Base-by-base conservation (phyloP, 1,140 invertebrate genomes). In the Alviniconcha marisindica region DNA sequence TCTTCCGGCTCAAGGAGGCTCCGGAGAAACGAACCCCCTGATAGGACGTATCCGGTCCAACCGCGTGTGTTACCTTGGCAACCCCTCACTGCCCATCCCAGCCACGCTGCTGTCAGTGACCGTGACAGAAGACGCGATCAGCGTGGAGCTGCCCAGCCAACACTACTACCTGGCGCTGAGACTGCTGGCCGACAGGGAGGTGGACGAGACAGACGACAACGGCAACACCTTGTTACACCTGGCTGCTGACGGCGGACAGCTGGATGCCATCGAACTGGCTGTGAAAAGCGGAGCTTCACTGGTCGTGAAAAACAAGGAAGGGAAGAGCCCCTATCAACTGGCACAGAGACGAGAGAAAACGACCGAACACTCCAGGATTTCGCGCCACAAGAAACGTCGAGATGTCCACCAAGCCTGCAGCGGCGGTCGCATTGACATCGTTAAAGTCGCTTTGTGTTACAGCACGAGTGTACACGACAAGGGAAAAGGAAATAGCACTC, bases 141-240 rank as follows among this genome's bases (percentile, higher is more conserved):
- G 14, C 33, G 24, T 63, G 18, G 3, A 36, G 31, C 15, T 79
- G 36, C 21, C 7, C 54, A 28, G 18, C 10, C 33, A 44, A 15
- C 2, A 66, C 14, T 33, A 36, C 12, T 66, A 66, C 77, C 24
- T 80, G 56, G 77, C 56, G 33, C 38, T 80, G 2, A 60, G 77
- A 66, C 77, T 80, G 54, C 77, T 80, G 56, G 12, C 77, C 0
- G 77, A 80, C 36, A 63, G 33, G 24, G 31, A 40, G 14, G 54
- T 40, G 51, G 51, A 60, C 33, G 28, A 79, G 51, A 60, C 36
- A 51, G 77, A 79, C 54, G 14, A 40, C 2, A 54, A 79, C 28
- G 77, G 77, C 24, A 63, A 79, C 77, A 56, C 77, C 28, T 33
- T 79, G 48, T 54, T 79, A 10, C 77, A 79, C 33, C 3, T 79